Evolutionary conservation across 64 coral and sea anemone genomes (phyloP).

Genomic region (Stichodactyla mertensii): DNA sequence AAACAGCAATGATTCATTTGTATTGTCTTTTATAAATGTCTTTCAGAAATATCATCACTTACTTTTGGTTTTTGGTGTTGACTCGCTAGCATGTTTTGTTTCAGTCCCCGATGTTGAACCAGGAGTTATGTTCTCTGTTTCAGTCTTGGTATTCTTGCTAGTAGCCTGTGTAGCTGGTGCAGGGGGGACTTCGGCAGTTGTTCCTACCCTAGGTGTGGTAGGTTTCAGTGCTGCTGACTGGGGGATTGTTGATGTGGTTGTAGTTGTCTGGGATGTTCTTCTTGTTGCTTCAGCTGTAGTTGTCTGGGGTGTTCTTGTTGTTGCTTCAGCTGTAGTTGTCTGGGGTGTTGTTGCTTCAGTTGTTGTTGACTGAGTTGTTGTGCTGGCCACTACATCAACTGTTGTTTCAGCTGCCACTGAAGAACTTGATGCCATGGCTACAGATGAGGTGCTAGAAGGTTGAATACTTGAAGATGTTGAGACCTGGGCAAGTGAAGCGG

Average conservation of each 20-base stretch:
- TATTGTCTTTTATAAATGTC: too few relatives aligned
- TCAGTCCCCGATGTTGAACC: not conserved
- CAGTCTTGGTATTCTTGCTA: not conserved
- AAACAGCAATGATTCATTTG: too few relatives aligned
- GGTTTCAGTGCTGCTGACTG: constrained; percentile 16
- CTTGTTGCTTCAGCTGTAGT: constrained; percentile 25
- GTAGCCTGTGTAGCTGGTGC: not conserved
- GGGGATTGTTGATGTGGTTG: constrained; percentile 24
- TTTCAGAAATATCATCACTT: not conserved
- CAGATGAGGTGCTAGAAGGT: constrained; percentile 4
- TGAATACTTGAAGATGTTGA: constrained; percentile 3
- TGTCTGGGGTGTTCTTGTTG: constrained; percentile 7
- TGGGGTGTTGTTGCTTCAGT: constrained; percentile 1
- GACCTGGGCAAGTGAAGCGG: not conserved
- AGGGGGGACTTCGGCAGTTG: not conserved
- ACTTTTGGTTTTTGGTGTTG: not conserved
- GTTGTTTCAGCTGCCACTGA: too few relatives aligned
- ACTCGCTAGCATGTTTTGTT: not conserved
- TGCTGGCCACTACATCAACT: not conserved
- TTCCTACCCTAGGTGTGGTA: not conserved
- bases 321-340: constrained; percentile 22
- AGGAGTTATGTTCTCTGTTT: not conserved
- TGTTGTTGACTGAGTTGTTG: constrained; percentile 27
- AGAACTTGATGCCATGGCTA: not conserved
- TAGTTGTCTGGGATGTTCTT: constrained; percentile 31